Base-by-base conservation (phyloP, 2,797 vertebrate genomes). In the Sarcophilus harrisii region DNA sequence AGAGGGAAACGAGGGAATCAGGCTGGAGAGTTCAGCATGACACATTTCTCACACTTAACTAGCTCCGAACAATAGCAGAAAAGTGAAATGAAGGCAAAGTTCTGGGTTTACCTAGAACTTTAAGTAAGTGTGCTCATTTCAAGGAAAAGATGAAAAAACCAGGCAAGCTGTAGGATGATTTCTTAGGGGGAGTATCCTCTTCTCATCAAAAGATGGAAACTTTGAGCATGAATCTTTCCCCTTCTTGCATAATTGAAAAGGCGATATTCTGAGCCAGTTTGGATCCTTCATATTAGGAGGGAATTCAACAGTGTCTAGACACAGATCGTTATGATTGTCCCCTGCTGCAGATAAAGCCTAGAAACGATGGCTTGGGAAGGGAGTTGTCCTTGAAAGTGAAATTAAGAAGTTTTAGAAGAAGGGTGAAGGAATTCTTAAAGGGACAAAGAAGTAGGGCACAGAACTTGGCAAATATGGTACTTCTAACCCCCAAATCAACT, bases 1-100 rank as follows among this genome's bases (percentile, higher is more conserved):
- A 98, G 91, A 98, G 89, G 89, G 95, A 97, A 98, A 95, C 94
- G 94, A 97, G 91, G 93, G 96, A 94, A 95, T 98, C 95, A 98
- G 98, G 89, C 27, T 94, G 93, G 55, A 93, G 96, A 97, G 91
- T 96, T 91, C 96, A 95, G 95, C 93, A 45, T 97, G 93, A 93
- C 91, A 18, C 4, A 92, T 45, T 28, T 97, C 95, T 96, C 98
- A 96, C 92, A 95, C 93, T 95, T 96, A 98, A 98, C 97, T 57
- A 96, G 45, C 90, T 59, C 92, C 10, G 38, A 81, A 96, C 95
- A 98, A 96, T 24, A 94, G 66, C 96, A 96, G 10, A 91, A 49
- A 96, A 96, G 97, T 94, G n/a, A 14, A 97, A 96, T 90, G 60
- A 96, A 93, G 97, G 45, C 90, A 87, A 96, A 98, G 96, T 97